Evolutionary conservation across 2,888 invertebrate species (phyloP).

Genomic region (Callosobruchus maculatus): DNA sequence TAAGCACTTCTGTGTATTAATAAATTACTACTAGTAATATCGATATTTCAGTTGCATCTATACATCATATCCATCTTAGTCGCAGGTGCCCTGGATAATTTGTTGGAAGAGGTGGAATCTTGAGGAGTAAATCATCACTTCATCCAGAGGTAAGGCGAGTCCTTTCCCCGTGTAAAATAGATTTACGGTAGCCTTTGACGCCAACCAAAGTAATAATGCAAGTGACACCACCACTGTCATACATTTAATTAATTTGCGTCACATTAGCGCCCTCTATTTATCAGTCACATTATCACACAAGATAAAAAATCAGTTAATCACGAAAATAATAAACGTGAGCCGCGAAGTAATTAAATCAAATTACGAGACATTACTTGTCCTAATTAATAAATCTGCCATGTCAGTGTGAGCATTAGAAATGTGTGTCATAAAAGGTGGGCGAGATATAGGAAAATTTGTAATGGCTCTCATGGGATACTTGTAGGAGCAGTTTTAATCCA

Average conservation of each 20-base stretch:
- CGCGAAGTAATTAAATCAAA: constrained; percentile 31
- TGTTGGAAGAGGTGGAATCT: not conserved
- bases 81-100: too few relatives aligned
- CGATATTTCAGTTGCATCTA: too few relatives aligned
- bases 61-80: too few relatives aligned
- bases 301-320: constrained; percentile 21
- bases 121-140: not conserved
- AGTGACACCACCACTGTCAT: not conserved
- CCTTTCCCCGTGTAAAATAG: not conserved
- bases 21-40: too few relatives aligned
- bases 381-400: constrained; percentile 33
- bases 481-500: not conserved
- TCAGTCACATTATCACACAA: not conserved
- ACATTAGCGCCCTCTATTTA: not conserved
- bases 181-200: not conserved
- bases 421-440: not conserved
- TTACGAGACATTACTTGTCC: constrained; percentile 27
- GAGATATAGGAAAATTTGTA: not conserved
- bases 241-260: not conserved
- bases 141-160: not conserved
- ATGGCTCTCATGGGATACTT: not conserved
- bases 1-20: too few relatives aligned
- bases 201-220: not conserved
- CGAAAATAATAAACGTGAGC: constrained; percentile 17
- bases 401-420: not conserved